Evolutionary conservation across 2,888 invertebrate species (phyloP).

Genomic region (Rhagium mordax): DNA sequence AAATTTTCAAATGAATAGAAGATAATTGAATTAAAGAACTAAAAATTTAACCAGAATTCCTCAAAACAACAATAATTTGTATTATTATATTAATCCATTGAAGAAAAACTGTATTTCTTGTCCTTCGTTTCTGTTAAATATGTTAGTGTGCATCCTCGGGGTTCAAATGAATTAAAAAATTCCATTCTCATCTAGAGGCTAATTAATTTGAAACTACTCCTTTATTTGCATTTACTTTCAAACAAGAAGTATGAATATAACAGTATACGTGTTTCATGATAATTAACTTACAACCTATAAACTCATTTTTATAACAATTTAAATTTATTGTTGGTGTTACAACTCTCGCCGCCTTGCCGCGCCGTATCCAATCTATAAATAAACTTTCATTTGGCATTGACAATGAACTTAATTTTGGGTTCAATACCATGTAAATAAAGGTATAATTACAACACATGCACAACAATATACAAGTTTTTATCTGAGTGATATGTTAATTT

Average conservation of each 20-base stretch:
- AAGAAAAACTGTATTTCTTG: no score
- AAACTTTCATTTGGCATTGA: conserved; percentile 43
- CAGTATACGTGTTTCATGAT: neutral
- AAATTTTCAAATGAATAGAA: no score
- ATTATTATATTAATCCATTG: no score
- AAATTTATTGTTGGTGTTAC: neutral
- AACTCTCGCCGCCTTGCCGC: conserved; percentile 5
- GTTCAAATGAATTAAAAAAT: neutral
- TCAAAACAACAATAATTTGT: no score
- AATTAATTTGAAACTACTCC: neutral
- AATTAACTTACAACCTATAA: conserved; percentile 4
- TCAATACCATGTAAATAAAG: conserved; percentile 41
- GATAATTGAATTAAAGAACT: no score
- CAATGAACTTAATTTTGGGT: conserved; percentile 39
- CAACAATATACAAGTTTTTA: neutral
- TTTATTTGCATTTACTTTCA: neutral
- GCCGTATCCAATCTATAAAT: conserved; percentile 34
- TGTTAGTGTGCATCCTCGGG: neutral
- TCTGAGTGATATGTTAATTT: neutral
- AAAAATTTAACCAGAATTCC: no score
- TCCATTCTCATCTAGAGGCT: neutral
- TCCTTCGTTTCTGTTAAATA: neutral
- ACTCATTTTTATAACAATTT: neutral
- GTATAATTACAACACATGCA: neutral
- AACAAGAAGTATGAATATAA: neutral